phyloP scores from a whole-genome alignment of 2,797 vertebrate genomes.

The Linurgus olivaceus region DNA sequence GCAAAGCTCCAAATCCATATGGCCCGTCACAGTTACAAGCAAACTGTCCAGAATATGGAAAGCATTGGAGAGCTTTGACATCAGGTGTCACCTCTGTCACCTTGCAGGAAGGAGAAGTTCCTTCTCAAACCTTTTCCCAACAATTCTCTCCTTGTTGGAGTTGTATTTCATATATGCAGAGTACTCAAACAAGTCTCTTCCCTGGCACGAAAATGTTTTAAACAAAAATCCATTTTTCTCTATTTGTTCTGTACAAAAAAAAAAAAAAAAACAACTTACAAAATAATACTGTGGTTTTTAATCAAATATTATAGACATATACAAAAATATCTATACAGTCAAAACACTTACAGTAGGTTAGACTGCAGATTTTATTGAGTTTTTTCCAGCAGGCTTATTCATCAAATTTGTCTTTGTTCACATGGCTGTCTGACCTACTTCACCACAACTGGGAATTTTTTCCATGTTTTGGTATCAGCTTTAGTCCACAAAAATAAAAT shows the following conservation, averaged over 20 bases:
- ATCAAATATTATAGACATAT: neutral
- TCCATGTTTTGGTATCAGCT: neutral
- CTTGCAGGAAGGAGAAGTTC: neutral
- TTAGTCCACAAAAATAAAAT: slow-evolving; percentile 6
- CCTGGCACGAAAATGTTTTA: neutral
- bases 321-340: neutral
- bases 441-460: neutral
- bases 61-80: neutral
- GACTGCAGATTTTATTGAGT: neutral
- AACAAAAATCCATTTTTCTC: neutral
- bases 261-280: neutral
- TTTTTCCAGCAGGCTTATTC: neutral
- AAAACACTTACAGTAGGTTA: neutral
- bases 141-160: neutral
- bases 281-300: neutral
- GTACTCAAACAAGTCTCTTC: neutral
- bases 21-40: rapidly evolving
- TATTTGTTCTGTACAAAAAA: neutral
- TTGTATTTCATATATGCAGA: neutral
- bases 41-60: neutral
- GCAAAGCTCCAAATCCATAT: neutral
- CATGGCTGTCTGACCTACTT: neutral
- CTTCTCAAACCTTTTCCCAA: neutral
- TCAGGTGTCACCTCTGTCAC: neutral
- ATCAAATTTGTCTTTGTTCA: neutral